These are phyloP conservation scores for Tanaodytes sp. DNA, from an alignment of 2,888 invertebrate genomes.

Conservation along the genomic window DNA sequence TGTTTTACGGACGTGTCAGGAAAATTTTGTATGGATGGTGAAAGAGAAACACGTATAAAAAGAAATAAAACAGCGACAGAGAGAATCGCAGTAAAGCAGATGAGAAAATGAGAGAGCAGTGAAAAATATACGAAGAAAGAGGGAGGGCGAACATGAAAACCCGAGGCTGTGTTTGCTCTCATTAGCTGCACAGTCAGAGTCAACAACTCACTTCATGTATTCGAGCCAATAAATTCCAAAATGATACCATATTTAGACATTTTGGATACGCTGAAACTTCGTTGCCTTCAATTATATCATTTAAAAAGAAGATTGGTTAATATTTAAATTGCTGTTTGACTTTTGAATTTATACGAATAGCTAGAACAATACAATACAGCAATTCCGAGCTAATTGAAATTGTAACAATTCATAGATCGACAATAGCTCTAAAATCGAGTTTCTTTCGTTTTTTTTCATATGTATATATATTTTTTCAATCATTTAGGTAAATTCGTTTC, in stretches of 20 bases:
- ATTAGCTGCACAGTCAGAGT: conserved; percentile 60
- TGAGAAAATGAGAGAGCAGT: conserved; percentile 33
- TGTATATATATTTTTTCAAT: too few relatives aligned
- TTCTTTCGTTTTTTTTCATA: too few relatives aligned
- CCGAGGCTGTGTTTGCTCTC: conserved; percentile 60
- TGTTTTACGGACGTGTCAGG: conserved; percentile 54
- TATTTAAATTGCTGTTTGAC: too few relatives aligned
- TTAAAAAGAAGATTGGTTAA: too few relatives aligned
- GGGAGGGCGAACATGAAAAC: conserved; percentile 31
- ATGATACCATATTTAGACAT: conserved; percentile 37
- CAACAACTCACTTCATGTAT: conserved; percentile 56
- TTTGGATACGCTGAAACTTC: background rate
- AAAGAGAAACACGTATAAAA: conserved; percentile 47
- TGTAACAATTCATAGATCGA: too few relatives aligned
- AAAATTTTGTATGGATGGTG: conserved; percentile 40
- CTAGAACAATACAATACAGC: too few relatives aligned
- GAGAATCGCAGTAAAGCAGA: conserved; percentile 35
- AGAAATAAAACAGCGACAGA: conserved; percentile 42
- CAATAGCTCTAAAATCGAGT: background rate
- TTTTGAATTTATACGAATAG: too few relatives aligned
- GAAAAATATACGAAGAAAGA: conserved; percentile 37
- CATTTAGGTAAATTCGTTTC: too few relatives aligned
- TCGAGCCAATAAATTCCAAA: conserved; percentile 50
- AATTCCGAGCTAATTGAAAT: too few relatives aligned
- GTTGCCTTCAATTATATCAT: too few relatives aligned